These are phyloP conservation scores for Drosophila paulistorum DNA, from an alignment of 1,140 invertebrate genomes.

Conservation along the genomic window DNA sequence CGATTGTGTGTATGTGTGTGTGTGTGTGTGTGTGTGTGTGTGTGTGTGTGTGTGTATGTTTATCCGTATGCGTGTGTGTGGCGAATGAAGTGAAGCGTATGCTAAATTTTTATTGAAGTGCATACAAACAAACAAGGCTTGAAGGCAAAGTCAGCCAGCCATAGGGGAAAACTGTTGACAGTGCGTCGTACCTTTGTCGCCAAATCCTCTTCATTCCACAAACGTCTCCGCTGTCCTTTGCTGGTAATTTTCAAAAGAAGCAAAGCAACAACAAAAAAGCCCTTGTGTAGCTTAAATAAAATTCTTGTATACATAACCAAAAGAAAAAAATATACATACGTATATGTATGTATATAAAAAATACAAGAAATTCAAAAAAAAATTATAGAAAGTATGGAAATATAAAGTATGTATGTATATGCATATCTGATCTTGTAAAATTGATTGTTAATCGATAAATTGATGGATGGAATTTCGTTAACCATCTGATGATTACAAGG, in stretches of 20 bases:
- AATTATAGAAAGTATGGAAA: conserved; percentile 13
- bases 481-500: no score
- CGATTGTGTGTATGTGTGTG: conserved; percentile 38
- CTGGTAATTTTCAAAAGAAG: conserved; percentile 57
- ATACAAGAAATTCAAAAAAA: conserved; percentile 19
- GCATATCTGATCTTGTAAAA: no score
- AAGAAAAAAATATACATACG: neutral
- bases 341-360: no score
- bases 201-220: neutral
- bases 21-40: conserved; percentile 48
- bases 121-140: conserved; percentile 70
- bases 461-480: no score
- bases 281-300: conserved; percentile 50
- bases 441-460: no score
- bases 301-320: conserved; percentile 38
- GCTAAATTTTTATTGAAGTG: conserved; percentile 78
- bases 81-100: conserved; percentile 73
- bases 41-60: conserved; percentile 18
- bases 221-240: neutral
- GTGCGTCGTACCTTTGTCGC: conserved; percentile 32
- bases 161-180: conserved; percentile 48
- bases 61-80: conserved; percentile 44
- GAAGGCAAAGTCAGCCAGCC: conserved; percentile 48
- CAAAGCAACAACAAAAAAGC: conserved; percentile 14
- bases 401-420: no score